These are phyloP conservation scores for Typhlichthys eigenmanni DNA, from an alignment of 2,797 vertebrate genomes.

Conservation along the genomic window DNA sequence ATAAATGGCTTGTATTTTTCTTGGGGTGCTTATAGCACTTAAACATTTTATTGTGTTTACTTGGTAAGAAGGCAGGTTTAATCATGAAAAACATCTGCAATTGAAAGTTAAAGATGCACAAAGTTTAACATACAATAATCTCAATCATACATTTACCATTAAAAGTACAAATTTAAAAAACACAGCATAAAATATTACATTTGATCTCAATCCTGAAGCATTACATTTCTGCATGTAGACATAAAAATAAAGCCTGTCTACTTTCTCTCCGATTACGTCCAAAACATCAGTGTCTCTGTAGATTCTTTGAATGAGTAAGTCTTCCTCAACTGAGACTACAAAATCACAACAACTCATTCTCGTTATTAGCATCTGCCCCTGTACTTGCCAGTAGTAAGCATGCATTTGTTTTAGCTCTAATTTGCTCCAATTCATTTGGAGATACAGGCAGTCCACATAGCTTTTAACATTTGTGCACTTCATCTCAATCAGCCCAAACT, in stretches of 20 bases:
- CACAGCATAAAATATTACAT: too few species aligned
- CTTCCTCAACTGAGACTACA: conserved; percentile 12
- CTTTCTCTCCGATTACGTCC: neutral
- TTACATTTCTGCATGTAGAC: conserved; percentile 1
- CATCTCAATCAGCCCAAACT: conserved; percentile 24
- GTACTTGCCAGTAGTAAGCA: conserved; percentile 24
- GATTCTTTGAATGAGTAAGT: neutral
- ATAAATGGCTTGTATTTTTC: too few species aligned
- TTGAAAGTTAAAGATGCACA: neutral
- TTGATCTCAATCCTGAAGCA: neutral
- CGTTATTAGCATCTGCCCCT: conserved; percentile 24
- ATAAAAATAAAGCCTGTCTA: neutral
- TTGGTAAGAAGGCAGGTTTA: neutral
- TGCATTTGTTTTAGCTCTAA: conserved; percentile 3
- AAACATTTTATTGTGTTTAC: neutral
- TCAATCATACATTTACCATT: neutral
- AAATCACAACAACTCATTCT: conserved; percentile 16
- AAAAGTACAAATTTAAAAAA: neutral
- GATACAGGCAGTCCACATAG: conserved; percentile 9
- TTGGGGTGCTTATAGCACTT: too few species aligned
- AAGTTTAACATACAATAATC: neutral
- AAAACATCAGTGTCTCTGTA: neutral
- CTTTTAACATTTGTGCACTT: conserved; percentile 17
- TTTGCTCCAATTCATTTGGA: neutral
- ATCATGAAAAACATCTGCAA: neutral